Percentiles rank a stretch among this genome's conserved stretches.
Conservation (phyloP, 2,113 vertebrate genomes). For the Sander vitreus region DNA sequence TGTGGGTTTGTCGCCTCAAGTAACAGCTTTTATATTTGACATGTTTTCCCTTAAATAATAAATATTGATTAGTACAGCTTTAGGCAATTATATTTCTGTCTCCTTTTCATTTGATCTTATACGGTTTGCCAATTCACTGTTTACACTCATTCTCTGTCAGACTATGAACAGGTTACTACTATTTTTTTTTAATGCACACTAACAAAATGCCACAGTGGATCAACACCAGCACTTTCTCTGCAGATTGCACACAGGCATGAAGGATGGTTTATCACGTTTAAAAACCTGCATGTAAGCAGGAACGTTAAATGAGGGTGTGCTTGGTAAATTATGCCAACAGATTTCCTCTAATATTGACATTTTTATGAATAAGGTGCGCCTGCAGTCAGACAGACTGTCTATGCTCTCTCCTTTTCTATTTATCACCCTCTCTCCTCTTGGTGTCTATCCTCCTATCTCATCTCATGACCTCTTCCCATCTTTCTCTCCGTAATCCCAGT, state of each 20-base stretch:
- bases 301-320: constrained; percentile 33
- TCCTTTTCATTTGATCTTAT: background rate
- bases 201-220: constrained; percentile 1
- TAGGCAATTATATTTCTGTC: background rate
- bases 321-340: constrained; percentile 41
- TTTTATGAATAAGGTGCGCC: constrained; percentile 23
- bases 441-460: constrained; percentile 36
- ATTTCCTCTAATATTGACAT: constrained; percentile 46
- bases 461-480: constrained; percentile 40
- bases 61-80: background rate
- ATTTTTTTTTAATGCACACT: background rate
- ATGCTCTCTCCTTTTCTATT: constrained; percentile 31
- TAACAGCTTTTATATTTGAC: background rate
- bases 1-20: background rate
- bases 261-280: constrained; percentile 1
- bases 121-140: background rate
- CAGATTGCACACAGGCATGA: constrained; percentile 4
- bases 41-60: background rate
- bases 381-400: constrained; percentile 44
- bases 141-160: background rate
- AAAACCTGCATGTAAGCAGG: constrained; percentile 35
- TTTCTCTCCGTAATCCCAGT: constrained; percentile 31
- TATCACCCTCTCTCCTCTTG: constrained; percentile 26
- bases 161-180: background rate
- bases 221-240: constrained; percentile 28